A percentile compares a stretch with the other conserved stretches of the same genome.
These are phyloP conservation scores for Pseudolycoriella hygida DNA, from an alignment of 2,888 invertebrate species.

Conservation along the genomic window DNA sequence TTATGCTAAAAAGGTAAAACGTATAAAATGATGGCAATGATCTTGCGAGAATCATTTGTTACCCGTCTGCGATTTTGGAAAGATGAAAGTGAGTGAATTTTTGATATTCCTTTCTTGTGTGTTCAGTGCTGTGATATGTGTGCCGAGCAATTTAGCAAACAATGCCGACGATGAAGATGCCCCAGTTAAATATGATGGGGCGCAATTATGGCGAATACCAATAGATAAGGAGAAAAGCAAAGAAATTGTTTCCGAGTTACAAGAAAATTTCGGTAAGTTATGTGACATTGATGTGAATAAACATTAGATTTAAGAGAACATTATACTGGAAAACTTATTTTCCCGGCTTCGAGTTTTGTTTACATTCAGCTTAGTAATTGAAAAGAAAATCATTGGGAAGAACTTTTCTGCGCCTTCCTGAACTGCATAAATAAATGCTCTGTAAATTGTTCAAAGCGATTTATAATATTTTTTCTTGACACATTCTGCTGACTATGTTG, in stretches of 20 bases:
- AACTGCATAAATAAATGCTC: no score
- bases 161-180: constrained; percentile 5
- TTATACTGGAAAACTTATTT: no score
- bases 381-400: no score
- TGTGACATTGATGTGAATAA: no score
- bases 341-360: no score
- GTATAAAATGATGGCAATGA: not conserved
- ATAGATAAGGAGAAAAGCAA: constrained; percentile 34
- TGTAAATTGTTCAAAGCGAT: no score
- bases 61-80: not conserved
- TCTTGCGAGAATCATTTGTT: not conserved
- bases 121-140: not conserved
- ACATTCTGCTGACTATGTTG: no score
- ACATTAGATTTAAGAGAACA: no score
- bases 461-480: no score
- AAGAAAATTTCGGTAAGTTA: constrained; percentile 37
- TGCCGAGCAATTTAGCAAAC: not conserved
- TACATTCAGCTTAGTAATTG: no score
- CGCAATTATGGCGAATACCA: constrained; percentile 57
- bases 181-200: constrained; percentile 48
- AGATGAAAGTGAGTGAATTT: not conserved
- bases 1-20: not conserved
- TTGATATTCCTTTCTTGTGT: no score
- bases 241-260: constrained; percentile 33
- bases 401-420: no score